phyloP scores from a whole-genome alignment of 2,888 invertebrate genomes.

The Ceriagrion tenellum region DNA sequence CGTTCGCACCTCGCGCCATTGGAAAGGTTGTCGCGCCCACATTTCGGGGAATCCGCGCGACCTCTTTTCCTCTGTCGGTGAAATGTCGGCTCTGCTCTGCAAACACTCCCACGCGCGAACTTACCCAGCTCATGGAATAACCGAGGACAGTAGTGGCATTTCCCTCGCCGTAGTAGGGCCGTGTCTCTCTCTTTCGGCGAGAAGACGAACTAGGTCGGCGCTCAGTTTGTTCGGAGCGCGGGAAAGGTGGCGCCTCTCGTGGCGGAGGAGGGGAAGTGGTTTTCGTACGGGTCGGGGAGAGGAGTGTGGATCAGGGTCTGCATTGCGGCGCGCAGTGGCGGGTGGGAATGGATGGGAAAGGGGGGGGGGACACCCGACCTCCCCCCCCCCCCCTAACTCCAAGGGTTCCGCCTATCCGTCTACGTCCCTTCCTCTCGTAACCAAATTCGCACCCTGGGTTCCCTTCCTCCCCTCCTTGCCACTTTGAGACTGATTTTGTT shows the following conservation, averaged over 20 bases:
- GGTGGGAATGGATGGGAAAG: background rate
- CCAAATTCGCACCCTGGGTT: background rate
- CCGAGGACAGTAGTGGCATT: background rate
- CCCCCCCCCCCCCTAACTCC: too few relatives aligned
- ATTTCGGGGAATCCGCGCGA: background rate
- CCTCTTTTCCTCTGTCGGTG: background rate
- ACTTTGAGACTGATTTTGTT: too few relatives aligned
- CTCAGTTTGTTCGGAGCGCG: background rate
- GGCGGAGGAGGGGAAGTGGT: background rate
- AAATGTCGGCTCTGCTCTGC: background rate
- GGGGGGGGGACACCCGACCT: too few relatives aligned
- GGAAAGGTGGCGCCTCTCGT: too few relatives aligned
- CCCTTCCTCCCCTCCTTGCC: too few relatives aligned
- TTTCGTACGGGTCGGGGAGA: background rate
- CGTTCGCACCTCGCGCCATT: background rate
- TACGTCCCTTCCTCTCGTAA: background rate
- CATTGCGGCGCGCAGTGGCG: conserved; percentile 46
- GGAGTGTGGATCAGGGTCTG: conserved; percentile 30
- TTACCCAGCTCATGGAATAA: background rate
- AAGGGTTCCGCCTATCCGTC: background rate
- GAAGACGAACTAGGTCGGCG: background rate
- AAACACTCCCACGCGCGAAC: background rate
- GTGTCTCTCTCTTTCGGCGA: conserved; percentile 39
- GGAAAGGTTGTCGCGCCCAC: background rate
- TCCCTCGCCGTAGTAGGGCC: background rate